phyloP scores from a whole-genome alignment of 2,888 invertebrate genomes.

The Mythimna vitellina region DNA sequence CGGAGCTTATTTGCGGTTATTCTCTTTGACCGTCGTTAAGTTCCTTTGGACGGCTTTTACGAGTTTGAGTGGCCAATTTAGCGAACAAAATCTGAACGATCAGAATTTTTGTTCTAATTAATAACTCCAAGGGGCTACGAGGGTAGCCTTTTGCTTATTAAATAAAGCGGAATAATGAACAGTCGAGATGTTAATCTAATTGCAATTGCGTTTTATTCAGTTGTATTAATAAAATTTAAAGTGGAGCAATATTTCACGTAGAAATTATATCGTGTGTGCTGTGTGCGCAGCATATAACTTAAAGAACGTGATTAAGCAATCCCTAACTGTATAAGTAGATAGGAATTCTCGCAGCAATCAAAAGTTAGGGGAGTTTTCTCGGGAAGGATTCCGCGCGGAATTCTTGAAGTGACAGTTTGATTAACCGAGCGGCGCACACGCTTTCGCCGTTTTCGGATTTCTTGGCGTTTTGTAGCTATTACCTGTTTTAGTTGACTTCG shows the following conservation, averaged over 20 bases:
- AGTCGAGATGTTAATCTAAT: slow-evolving; percentile 77
- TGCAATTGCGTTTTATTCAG: slow-evolving; percentile 70
- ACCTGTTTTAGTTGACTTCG: slow-evolving; percentile 80
- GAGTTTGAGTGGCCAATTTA: slow-evolving; percentile 90
- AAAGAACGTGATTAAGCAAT: slow-evolving; percentile 85
- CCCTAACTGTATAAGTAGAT: slow-evolving; percentile 85
- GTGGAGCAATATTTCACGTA: slow-evolving; percentile 38
- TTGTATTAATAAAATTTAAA: slow-evolving; percentile 56
- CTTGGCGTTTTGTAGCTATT: slow-evolving; percentile 83
- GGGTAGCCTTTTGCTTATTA: slow-evolving; percentile 81
- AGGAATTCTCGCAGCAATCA: slow-evolving; percentile 87
- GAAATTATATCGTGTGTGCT: slow-evolving; percentile 59
- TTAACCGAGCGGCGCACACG: slow-evolving; percentile 89
- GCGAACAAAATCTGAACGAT: slow-evolving; percentile 89
- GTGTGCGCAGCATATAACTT: slow-evolving; percentile 68
- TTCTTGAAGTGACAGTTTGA: slow-evolving; percentile 91
- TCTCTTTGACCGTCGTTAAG: slow-evolving; percentile 91
- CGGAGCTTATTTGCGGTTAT: slow-evolving; percentile 90
- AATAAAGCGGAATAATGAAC: slow-evolving; percentile 83
- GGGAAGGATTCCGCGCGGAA: slow-evolving; percentile 88
- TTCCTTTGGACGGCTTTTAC: slow-evolving; percentile 89
- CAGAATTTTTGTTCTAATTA: slow-evolving; percentile 90
- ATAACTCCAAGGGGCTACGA: slow-evolving; percentile 83
- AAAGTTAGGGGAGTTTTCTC: slow-evolving; percentile 89
- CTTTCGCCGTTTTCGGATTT: slow-evolving; percentile 84